A percentile compares a stretch with the other conserved stretches of the same genome.
Evolutionary conservation across 2,113 vertebrate species (phyloP).

Genomic region (Leucosticte australis): DNA sequence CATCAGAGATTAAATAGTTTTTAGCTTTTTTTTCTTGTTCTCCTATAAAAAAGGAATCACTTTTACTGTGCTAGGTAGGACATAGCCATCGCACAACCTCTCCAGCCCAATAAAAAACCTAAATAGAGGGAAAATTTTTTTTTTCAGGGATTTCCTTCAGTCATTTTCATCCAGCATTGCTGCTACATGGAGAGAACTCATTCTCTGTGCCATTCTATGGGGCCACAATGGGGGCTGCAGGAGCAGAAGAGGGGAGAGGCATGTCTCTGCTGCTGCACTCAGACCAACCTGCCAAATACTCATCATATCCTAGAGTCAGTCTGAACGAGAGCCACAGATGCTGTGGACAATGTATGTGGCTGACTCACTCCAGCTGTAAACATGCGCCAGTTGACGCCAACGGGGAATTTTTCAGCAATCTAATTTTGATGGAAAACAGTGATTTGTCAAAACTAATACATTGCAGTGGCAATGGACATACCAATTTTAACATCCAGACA

Average conservation of each 20-base stretch:
- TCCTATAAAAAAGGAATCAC: not conserved
- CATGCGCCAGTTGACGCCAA: not conserved
- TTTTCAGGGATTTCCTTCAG: not conserved
- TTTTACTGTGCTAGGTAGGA: not conserved
- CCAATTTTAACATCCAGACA: not conserved
- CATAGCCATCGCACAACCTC: not conserved
- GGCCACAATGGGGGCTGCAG: not conserved
- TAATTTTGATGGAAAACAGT: constrained; percentile 23
- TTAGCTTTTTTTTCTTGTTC: not conserved
- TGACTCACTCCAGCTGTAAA: not conserved
- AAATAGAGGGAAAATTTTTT: not conserved
- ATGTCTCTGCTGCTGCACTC: not conserved
- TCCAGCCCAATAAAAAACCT: not conserved
- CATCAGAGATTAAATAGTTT: not conserved
- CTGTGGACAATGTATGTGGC: not conserved
- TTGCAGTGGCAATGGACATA: not conserved
- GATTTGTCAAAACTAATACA: constrained; percentile 5
- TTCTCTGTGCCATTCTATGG: not conserved
- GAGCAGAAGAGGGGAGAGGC: not conserved
- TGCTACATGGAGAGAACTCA: not conserved
- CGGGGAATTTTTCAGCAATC: not conserved
- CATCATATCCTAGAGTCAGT: not conserved
- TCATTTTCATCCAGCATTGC: not conserved
- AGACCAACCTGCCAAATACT: not conserved
- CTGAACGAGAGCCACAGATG: not conserved